These are phyloP conservation scores for Pelosia muscerda DNA, from an alignment of 2,888 invertebrate species.

Conservation along the genomic window DNA sequence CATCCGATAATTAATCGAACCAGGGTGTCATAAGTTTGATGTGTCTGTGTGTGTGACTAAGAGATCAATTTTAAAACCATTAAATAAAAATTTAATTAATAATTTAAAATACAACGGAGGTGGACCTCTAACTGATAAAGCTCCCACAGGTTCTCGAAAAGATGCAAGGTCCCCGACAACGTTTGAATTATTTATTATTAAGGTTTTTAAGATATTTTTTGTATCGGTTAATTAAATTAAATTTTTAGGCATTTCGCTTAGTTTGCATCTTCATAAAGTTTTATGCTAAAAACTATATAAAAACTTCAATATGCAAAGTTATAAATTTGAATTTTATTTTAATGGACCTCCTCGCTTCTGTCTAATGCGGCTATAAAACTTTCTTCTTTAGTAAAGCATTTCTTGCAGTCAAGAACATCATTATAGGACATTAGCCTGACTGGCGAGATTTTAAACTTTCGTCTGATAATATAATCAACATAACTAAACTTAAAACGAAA, in stretches of 20 bases:
- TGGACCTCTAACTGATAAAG: too few relatives aligned
- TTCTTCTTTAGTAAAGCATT: not conserved
- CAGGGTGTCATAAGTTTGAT: too few relatives aligned
- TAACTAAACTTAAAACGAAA: slow-evolving; percentile 3
- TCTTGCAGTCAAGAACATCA: slow-evolving; percentile 5
- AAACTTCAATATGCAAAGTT: not conserved
- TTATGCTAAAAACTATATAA: not conserved
- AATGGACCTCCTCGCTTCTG: slow-evolving; percentile 1
- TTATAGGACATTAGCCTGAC: slow-evolving; percentile 9
- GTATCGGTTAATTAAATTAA: too few relatives aligned
- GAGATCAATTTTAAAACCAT: too few relatives aligned
- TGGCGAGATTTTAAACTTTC: not conserved
- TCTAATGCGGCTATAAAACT: slow-evolving; percentile 5
- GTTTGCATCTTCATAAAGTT: not conserved
- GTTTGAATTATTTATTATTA: too few relatives aligned
- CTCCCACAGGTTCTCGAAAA: too few relatives aligned
- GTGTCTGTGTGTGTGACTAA: too few relatives aligned
- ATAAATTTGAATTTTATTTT: not conserved
- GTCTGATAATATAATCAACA: slow-evolving; percentile 8
- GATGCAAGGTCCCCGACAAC: too few relatives aligned
- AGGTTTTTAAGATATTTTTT: too few relatives aligned
- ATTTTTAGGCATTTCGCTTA: not conserved
- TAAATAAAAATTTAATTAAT: too few relatives aligned
- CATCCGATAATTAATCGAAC: too few relatives aligned
- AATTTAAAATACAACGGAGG: too few relatives aligned